Base-by-base conservation (phyloP, 2,888 invertebrate species). In the Sylvicola cinctus region DNA sequence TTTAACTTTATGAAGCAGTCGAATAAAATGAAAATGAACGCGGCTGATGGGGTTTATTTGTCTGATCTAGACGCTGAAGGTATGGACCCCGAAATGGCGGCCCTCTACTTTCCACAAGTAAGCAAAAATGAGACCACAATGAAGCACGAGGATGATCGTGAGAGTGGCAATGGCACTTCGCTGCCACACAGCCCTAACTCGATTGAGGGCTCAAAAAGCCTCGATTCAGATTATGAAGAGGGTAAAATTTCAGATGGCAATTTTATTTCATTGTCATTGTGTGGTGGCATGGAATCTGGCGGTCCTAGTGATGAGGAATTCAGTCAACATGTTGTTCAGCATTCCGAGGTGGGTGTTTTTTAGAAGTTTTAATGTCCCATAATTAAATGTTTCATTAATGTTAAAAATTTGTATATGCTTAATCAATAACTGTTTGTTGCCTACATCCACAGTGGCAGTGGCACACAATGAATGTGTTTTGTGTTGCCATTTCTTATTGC, bases 101-200 rank as follows among this genome's bases (percentile, higher is more conserved):
- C 85, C 49, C 65, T 91, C 47, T 83, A 93, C 65, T 72, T 95
- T 59, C 73, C 84, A 46, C 55, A 70, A 12, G 44, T 46, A 3
- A 41, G 40, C 8, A 37, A 38, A 26, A 41, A 42, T n/a, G 34
- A 39, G 4, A 20, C 38, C 13, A 33, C 36, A n/a, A 25, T 37
- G 27, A 39, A 7, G 20, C 33, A 78, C 40, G 90, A 91, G 45
- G 87, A 87, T 54, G 95, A 95, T 63, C 78, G 80, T 43, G 93
- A 95, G 61, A 91, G 91, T 39, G 95, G 95, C 41, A 90, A 90
- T 56, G 95, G 95, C 29, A 84, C 88, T 27, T 93, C 93, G 34
- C 62, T 95, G 45, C 87, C 93, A 7, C 90, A 91, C 53, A 91
- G 91, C 32, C 87, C 87, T 13, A 80, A 83, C 47, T 87, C 87